Conservation (phyloP, 53 echinoderm and acorn worm genomes). For the Paracentrotus lividus region DNA sequence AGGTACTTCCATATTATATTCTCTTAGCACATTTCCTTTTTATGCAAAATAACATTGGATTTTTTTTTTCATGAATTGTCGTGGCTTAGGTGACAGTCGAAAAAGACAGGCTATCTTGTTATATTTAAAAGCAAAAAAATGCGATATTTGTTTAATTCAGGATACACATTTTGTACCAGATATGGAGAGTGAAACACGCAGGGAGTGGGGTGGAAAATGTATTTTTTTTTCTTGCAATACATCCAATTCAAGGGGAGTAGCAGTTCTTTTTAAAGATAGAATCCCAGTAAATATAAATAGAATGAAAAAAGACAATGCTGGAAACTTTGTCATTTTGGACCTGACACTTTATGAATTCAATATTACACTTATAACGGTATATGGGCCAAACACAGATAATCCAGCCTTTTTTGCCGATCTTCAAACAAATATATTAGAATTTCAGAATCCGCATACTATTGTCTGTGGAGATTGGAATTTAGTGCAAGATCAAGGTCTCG, state of each 20-base stretch:
- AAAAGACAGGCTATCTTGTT: background rate
- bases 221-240: background rate
- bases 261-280: background rate
- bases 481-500: too few relatives aligned
- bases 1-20: background rate
- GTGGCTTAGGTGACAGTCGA: background rate
- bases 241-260: background rate
- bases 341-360: too few relatives aligned
- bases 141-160: background rate
- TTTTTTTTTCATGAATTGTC: background rate
- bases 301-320: too few relatives aligned
- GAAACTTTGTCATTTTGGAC: too few relatives aligned
- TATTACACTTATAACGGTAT: too few relatives aligned
- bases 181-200: background rate
- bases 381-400: too few relatives aligned
- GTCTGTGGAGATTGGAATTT: too few relatives aligned
- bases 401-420: too few relatives aligned
- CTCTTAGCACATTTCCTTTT: background rate
- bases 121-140: background rate
- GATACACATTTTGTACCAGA: background rate
- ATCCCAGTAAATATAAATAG: too few relatives aligned
- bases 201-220: background rate
- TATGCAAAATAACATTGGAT: background rate
- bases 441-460: too few relatives aligned
- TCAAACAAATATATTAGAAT: too few relatives aligned